Base-by-base conservation (phyloP, 2,888 invertebrate genomes). In the Ormyrus labotus region DNA sequence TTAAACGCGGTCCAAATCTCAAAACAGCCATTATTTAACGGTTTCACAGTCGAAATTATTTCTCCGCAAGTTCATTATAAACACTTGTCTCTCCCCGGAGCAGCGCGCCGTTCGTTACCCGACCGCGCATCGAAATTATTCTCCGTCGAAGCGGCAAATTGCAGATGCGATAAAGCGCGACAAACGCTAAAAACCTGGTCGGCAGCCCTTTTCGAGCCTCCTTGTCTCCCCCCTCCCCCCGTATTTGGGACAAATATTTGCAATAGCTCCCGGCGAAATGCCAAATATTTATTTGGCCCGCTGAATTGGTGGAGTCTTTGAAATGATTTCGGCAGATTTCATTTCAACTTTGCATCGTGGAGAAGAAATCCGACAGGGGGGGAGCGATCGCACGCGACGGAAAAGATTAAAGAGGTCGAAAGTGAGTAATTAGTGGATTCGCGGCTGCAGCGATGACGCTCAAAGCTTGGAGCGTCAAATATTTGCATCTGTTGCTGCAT, bases 201-300 rank as follows among this genome's bases (percentile, higher is more conserved):
- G 34, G 34, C 34, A 34, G 34, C 34, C 34, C 34, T 34, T 34
- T 4, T 1, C 34, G 4, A 34, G 34, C 34, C 34, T 34, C 34
- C 3, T 34, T 4, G 4, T 34, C 34, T 34, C 34, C 34, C 2
- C 4, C 34, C 34, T 34, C 34, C 4, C 34, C 34, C 34, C 34
- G 34, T 34, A 34, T 34, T 34, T 4, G 53, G 47, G 45, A 48
- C 61, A 71, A 75, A 75, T 75, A 75, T 80, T 80, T 75, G 71
- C 47, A 19, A 64, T 58, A 50, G 63, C 11, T 11, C 19, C 45
- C 70, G 78, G 76, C 81, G 72, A 64, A 61, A 58, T 34, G 82
- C 82, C 83, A 83, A 80, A 69, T 78, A 82, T 84, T 82, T 81
- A 82, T 83, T 81, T 71, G 81, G 55, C 71, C 51, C 75, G 72